Percentiles rank a stretch among this genome's conserved stretches.
These are phyloP conservation scores for Aviceda subcristata DNA, from an alignment of 2,113 vertebrate species.

Conservation along the genomic window DNA sequence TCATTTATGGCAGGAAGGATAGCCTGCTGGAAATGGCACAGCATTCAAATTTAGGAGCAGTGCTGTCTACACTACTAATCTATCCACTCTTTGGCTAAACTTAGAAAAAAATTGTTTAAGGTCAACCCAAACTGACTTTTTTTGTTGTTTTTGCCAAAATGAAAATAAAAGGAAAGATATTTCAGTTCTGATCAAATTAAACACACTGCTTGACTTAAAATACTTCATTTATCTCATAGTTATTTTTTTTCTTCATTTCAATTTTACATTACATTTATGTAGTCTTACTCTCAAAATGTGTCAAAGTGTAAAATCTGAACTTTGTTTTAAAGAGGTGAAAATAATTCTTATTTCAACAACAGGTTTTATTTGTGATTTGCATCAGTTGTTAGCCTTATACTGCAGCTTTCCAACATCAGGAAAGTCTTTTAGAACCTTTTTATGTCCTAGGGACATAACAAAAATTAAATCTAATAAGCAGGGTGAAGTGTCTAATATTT, in stretches of 20 bases:
- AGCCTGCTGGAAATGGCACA: conserved; percentile 3
- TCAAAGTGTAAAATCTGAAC: background rate
- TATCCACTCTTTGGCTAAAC: conserved; percentile 6
- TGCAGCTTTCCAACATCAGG: background rate
- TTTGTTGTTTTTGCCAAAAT: conserved; percentile 3
- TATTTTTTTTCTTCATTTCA: background rate
- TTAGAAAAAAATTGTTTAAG: background rate
- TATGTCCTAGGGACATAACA: background rate
- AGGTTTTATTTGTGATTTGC: background rate
- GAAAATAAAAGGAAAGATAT: conserved; percentile 12
- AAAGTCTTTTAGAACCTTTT: background rate
- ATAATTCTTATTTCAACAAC: background rate
- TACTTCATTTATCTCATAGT: background rate
- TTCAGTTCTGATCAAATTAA: background rate
- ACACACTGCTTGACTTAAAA: background rate
- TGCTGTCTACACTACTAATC: conserved; percentile 24
- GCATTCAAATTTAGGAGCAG: background rate
- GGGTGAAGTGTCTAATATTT: background rate
- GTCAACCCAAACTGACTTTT: background rate
- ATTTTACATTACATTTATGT: background rate
- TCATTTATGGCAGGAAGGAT: conserved; percentile 45
- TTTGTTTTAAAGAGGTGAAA: background rate
- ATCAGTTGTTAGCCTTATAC: background rate
- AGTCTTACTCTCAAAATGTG: background rate
- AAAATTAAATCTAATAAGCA: background rate